A percentile compares a stretch with the other conserved stretches of the same genome.
Conservation (phyloP, 2,113 vertebrate species). For the Myiozetetes cayanensis region DNA sequence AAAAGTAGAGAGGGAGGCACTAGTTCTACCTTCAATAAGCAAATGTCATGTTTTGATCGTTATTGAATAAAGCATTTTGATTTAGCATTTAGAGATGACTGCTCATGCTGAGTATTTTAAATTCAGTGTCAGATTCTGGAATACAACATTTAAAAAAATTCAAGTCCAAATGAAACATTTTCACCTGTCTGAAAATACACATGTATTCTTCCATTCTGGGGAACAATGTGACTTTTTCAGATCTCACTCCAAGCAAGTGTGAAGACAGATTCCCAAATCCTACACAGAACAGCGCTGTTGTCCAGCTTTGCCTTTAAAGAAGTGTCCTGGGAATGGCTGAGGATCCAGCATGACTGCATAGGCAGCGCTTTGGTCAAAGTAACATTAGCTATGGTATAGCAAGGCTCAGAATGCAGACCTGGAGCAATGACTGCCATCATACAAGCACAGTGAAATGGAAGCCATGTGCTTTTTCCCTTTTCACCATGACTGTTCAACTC, state of each 20-base stretch:
- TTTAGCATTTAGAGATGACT: slow-evolving; percentile 60
- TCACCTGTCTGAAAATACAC: not conserved
- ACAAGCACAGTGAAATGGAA: not conserved
- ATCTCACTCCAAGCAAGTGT: not conserved
- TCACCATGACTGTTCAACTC: not conserved
- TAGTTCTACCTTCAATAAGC: slow-evolving; percentile 45
- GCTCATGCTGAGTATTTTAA: slow-evolving; percentile 51
- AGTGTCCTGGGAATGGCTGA: not conserved
- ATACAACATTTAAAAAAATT: slow-evolving; percentile 1
- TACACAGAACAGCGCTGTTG: not conserved
- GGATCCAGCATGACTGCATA: not conserved
- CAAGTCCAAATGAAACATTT: slow-evolving; percentile 32
- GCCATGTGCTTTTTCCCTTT: not conserved
- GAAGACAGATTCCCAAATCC: not conserved
- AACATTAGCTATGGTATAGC: not conserved
- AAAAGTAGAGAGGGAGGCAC: slow-evolving; percentile 48
- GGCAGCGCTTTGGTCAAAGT: not conserved
- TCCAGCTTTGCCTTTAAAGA: not conserved
- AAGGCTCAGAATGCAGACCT: not conserved
- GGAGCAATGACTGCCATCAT: not conserved
- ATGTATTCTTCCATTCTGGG: not conserved
- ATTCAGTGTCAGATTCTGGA: slow-evolving; percentile 48
- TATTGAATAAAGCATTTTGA: slow-evolving; percentile 55
- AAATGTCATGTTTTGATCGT: slow-evolving; percentile 66
- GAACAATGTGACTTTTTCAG: not conserved